Base-by-base conservation (phyloP, 2,113 vertebrate species). In the Nothoprocta perdicaria region DNA sequence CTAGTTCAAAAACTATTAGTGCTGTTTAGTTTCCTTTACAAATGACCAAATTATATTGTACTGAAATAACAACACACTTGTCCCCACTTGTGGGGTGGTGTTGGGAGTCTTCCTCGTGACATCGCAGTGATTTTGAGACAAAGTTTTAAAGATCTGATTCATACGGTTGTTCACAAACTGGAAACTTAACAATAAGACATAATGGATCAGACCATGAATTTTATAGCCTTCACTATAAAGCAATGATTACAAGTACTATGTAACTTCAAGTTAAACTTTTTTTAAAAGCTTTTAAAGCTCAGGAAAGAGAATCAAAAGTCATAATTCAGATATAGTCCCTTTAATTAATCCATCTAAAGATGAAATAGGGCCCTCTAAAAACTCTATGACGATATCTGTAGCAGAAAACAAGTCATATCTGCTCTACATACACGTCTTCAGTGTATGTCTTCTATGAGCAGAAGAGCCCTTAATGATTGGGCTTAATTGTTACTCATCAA, bases 401-500 rank as follows among this genome's bases (percentile, higher is more conserved):
- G 29, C n/a, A 85, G 76, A 89, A 95, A 77, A 75, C 82, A 76
- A 91, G 81, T 86, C 74, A 71, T 84, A 96, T 89, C 77, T 93
- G 53, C 81, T 93, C 96, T 96, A 92, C 75, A 86, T 96, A 93
- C 86, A 90, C 78, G 75, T 91, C 95, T 97, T 95, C 68, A 88
- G 90, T 91, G 81, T 48, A 79, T 19, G 1, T 65, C 52, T 95
- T 92, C 23, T 88, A 43, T 80, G 86, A 96, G 92, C 91, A 94
- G 82, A 90, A 93, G 84, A 96, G 84, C 81, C 82, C 61, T 91
- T 96, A 96, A 95, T 68, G 88, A 93, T 84, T 97, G 9, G 76
- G 80, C 84, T 92, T 97, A 97, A 91, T 95, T 94, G 88, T 96
- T 95, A 94, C 84, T 97, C 90, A 94, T 90, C 35, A 94, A 86